Conservation (phyloP, 2,888 invertebrate genomes). For the Netelia virgata region DNA sequence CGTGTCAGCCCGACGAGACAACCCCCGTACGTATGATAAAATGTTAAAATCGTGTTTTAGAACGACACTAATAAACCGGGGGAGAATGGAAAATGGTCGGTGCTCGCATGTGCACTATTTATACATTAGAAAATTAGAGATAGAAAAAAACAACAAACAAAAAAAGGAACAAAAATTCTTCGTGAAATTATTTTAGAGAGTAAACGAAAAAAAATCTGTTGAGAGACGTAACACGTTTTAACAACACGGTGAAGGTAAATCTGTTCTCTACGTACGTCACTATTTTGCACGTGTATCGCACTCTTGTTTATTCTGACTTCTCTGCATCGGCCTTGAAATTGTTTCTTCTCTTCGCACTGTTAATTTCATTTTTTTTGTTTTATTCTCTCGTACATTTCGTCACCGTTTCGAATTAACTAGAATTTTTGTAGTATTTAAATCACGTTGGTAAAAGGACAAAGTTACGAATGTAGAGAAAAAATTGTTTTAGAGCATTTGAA, state of each 20-base stretch:
- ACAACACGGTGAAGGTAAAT: constrained; percentile 72
- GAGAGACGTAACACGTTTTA: constrained; percentile 50
- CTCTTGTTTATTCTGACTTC: constrained; percentile 3
- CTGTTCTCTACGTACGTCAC: constrained; percentile 18
- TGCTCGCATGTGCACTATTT: constrained; percentile 30
- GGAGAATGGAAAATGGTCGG: not conserved
- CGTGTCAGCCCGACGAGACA: constrained; percentile 87
- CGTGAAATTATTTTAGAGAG: constrained; percentile 18
- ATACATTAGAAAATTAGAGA: not conserved
- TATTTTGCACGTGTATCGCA: constrained; percentile 19
- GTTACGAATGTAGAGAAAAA: not conserved
- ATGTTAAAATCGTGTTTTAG: constrained; percentile 37
- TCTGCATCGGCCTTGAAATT: constrained; percentile 4
- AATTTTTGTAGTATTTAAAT: constrained; percentile 39
- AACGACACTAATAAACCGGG: constrained; percentile 30
- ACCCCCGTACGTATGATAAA: constrained; percentile 89
- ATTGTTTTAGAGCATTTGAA: not conserved
- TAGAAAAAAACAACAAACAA: not conserved
- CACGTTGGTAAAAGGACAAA: not conserved
- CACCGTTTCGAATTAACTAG: not conserved
- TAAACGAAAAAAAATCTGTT: constrained; percentile 28
- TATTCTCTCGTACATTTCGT: not conserved
- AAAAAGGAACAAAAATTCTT: too few species aligned
- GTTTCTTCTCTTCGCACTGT: not conserved
- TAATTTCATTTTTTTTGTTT: not conserved